Conservation (phyloP, 2,888 invertebrate genomes). For the Tipula helvola region DNA sequence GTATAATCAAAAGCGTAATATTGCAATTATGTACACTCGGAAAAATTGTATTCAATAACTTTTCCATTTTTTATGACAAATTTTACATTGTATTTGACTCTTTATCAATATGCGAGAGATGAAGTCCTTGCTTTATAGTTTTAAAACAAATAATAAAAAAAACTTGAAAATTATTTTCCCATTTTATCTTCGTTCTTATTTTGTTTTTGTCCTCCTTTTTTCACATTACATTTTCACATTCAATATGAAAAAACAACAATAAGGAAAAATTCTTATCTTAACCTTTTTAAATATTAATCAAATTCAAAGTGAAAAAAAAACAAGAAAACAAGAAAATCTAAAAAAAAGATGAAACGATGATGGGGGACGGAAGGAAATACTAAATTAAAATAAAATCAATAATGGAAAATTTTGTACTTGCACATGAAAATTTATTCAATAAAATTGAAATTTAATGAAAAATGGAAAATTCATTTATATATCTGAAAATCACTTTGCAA, state of each 20-base stretch:
- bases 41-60: neutral
- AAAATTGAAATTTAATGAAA: conserved; percentile 4
- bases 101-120: neutral
- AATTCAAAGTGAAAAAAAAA: neutral
- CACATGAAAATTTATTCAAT: neutral
- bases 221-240: neutral
- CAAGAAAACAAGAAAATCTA: neutral
- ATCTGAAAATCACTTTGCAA: neutral
- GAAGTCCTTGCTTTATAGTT: neutral
- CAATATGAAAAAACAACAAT: neutral
- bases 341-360: neutral
- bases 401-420: neutral
- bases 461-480: neutral
- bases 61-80: neutral
- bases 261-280: neutral
- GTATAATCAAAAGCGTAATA: neutral
- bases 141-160: neutral
- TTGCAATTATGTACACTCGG: neutral
- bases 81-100: neutral
- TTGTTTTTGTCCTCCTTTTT: neutral
- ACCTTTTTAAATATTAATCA: conserved; percentile 4
- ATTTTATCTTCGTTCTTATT: neutral
- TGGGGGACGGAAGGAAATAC: neutral
- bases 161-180: conserved; percentile 4
- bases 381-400: conserved; percentile 4